phyloP scores from a whole-genome alignment of 2,797 vertebrate species.

The Babyrousa celebensis region DNA sequence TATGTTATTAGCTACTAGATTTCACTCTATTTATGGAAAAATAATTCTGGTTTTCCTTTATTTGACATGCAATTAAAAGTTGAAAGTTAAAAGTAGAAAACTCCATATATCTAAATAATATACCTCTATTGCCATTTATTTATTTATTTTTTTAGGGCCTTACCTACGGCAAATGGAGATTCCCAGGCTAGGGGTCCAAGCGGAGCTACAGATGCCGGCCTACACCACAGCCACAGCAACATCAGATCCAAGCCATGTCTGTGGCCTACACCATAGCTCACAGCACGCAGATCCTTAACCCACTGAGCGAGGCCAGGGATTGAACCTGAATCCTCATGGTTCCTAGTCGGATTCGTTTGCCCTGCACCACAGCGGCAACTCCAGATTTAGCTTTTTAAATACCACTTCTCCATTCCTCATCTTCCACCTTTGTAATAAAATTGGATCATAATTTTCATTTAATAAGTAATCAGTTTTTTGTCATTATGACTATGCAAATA shows the following conservation, averaged over 20 bases:
- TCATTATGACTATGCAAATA: constrained; percentile 16
- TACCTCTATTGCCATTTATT: constrained; percentile 8
- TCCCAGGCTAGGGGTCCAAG: too few species aligned
- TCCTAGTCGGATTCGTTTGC: too few species aligned
- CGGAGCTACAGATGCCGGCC: too few species aligned
- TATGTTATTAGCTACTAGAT: neutral
- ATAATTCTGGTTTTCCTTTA: neutral
- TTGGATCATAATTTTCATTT: constrained; percentile 3
- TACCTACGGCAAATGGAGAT: too few species aligned
- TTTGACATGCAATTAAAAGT: neutral
- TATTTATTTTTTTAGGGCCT: neutral
- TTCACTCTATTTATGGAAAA: constrained; percentile 29
- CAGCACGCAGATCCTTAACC: too few species aligned
- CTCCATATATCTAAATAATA: constrained; percentile 43
- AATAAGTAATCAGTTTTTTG: constrained; percentile 20
- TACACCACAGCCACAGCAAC: too few species aligned
- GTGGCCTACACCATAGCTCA: too few species aligned
- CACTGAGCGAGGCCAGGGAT: too few species aligned
- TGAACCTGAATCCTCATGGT: too few species aligned
- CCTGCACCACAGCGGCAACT: too few species aligned
- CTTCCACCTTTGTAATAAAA: neutral
- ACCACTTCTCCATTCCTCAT: neutral
- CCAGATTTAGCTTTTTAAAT: neutral
- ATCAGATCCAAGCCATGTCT: too few species aligned
- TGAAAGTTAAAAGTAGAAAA: too few species aligned